A percentile compares a stretch with the other conserved stretches of the same genome.
Conservation (phyloP, 2,113 vertebrate genomes). For the Centropus bengalensis region DNA sequence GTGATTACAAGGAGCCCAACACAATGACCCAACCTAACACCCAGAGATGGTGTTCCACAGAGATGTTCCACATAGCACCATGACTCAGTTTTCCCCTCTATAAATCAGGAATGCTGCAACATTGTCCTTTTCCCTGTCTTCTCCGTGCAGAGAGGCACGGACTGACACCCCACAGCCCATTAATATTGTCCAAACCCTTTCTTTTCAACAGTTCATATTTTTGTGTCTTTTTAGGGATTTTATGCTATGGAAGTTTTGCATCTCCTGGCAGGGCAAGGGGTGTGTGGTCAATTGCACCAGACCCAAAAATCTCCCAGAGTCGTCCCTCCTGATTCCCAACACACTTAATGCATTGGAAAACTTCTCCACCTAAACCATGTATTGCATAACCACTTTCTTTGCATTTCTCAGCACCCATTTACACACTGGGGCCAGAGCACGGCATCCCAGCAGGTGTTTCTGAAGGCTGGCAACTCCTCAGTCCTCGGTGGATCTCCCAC, state of each 20-base stretch:
- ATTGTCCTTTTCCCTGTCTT: not conserved
- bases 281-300: not conserved
- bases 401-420: not conserved
- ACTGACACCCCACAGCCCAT: not conserved
- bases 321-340: not conserved
- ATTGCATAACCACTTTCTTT: not conserved
- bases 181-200: not conserved
- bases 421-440: not conserved
- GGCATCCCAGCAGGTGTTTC: not conserved
- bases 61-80: fast-evolving
- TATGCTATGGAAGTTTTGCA: not conserved
- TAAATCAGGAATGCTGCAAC: not conserved
- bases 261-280: not conserved
- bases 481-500: not conserved
- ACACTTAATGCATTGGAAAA: not conserved
- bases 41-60: not conserved
- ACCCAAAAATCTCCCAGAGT: not conserved
- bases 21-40: not conserved
- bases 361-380: not conserved
- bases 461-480: not conserved
- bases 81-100: not conserved
- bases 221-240: not conserved
- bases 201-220: not conserved
- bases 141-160: not conserved
- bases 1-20: not conserved